phyloP scores from a whole-genome alignment of 2,888 invertebrate species.

The Eristalis pertinax region DNA sequence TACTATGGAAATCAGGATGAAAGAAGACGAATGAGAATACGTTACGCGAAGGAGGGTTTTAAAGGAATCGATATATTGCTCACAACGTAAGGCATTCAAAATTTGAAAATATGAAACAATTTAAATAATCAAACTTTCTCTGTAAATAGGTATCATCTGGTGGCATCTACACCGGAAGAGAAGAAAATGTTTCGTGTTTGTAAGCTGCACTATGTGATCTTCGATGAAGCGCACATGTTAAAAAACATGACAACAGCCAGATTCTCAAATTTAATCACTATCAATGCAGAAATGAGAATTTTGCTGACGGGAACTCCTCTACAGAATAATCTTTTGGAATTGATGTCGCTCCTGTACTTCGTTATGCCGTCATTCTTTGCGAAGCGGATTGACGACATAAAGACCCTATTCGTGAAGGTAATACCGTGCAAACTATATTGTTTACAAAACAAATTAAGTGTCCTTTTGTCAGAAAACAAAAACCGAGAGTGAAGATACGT shows the following conservation, averaged over 20 bases:
- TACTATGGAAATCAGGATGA: constrained; percentile 96
- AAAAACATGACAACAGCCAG: constrained; percentile 98
- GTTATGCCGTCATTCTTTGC: constrained; percentile 98
- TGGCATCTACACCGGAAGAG: constrained; percentile 91
- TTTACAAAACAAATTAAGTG: background rate
- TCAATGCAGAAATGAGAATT: constrained; percentile 93
- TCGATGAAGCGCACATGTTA: constrained; percentile 99
- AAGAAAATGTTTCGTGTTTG: constrained; percentile 95
- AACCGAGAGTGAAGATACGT: constrained; percentile 84
- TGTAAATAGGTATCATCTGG: constrained; percentile 80
- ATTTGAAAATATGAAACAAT: background rate
- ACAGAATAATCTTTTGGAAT: constrained; percentile 96
- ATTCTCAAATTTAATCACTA: constrained; percentile 93
- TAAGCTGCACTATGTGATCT: constrained; percentile 94
- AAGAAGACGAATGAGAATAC: constrained; percentile 88
- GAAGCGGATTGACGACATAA: constrained; percentile 92
- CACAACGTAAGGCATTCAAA: constrained; percentile 87
- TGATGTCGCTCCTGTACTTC: constrained; percentile 97
- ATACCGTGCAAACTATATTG: constrained; percentile 73
- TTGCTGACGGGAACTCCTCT: constrained; percentile 97
- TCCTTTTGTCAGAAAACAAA: constrained; percentile 80
- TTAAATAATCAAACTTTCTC: background rate
- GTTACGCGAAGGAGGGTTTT: constrained; percentile 88
- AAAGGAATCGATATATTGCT: constrained; percentile 91
- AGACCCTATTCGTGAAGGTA: constrained; percentile 92